phyloP scores from a whole-genome alignment of 2,797 vertebrate species.

The Phyllotis vaccarum region DNA sequence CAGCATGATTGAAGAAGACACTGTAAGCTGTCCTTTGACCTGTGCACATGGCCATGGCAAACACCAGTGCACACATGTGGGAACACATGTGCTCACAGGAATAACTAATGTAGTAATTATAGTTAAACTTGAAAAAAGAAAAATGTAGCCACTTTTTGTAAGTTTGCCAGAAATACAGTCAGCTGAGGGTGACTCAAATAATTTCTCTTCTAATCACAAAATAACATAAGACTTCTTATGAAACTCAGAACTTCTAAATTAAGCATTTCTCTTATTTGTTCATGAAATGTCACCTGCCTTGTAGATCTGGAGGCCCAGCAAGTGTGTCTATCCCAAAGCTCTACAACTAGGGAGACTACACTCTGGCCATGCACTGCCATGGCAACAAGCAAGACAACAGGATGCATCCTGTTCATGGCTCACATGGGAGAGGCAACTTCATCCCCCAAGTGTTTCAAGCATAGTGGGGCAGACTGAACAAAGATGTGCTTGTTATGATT shows the following conservation, averaged over 20 bases:
- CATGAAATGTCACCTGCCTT: not conserved
- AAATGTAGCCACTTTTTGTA: not conserved
- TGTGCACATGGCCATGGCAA: not conserved
- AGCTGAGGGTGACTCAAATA: not conserved
- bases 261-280: not conserved
- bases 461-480: not conserved
- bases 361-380: fast-evolving
- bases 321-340: not conserved
- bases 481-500: not conserved
- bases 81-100: too few relatives aligned
- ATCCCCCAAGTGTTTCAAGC: not conserved
- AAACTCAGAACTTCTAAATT: not conserved
- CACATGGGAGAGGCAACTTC: not conserved
- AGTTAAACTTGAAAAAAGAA: not conserved
- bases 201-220: not conserved
- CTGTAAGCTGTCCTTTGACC: not conserved
- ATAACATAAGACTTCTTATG: not conserved
- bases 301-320: not conserved
- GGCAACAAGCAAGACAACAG: not conserved
- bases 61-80: too few relatives aligned
- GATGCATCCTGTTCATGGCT: not conserved
- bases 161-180: not conserved
- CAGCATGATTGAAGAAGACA: not conserved
- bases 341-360: not conserved
- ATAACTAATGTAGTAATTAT: not conserved